Evolutionary conservation across 2,113 vertebrate species (phyloP).

Genomic region (Xyliphius kryptos): DNA sequence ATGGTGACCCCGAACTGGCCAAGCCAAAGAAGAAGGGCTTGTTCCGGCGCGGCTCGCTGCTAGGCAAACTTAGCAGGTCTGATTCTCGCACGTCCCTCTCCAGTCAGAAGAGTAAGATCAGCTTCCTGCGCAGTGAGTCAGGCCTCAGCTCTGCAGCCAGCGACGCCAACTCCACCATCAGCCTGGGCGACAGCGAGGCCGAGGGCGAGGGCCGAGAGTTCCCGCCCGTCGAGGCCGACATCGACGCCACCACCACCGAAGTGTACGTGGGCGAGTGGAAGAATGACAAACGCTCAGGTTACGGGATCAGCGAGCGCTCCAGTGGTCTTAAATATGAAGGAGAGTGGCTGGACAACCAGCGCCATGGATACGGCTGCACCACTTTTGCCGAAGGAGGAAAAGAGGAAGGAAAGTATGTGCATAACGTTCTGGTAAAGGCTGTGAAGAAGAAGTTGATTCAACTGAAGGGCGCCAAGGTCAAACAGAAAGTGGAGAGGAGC

Average conservation of each 20-base stretch:
- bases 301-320: constrained; percentile 92
- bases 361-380: constrained; percentile 94
- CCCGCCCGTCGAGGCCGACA: constrained; percentile 86
- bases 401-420: constrained; percentile 95
- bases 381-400: constrained; percentile 88
- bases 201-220: constrained; percentile 76
- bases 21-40: constrained; percentile 81
- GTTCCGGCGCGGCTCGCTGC: constrained; percentile 79
- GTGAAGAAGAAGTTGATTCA: constrained; percentile 91
- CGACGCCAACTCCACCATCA: constrained; percentile 89
- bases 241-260: constrained; percentile 95
- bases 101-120: constrained; percentile 92
- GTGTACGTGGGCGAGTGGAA: constrained; percentile 98
- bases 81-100: constrained; percentile 87
- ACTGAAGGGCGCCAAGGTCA: constrained; percentile 89
- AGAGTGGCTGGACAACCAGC: constrained; percentile 95
- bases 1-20: constrained; percentile 71
- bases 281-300: constrained; percentile 91
- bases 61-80: constrained; percentile 84
- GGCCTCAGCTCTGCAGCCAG: constrained; percentile 89
- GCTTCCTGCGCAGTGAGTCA: constrained; percentile 86
- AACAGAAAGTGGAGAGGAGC: constrained; percentile 90
- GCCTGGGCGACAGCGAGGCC: constrained; percentile 80
- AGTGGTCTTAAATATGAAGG: constrained; percentile 96
- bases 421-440: constrained; percentile 92